Evolutionary conservation across 2,797 vertebrate genomes (phyloP), one percentile per base, ranked within the genome.

Genomic region (Tenualosa thibaudeaui): DNA sequence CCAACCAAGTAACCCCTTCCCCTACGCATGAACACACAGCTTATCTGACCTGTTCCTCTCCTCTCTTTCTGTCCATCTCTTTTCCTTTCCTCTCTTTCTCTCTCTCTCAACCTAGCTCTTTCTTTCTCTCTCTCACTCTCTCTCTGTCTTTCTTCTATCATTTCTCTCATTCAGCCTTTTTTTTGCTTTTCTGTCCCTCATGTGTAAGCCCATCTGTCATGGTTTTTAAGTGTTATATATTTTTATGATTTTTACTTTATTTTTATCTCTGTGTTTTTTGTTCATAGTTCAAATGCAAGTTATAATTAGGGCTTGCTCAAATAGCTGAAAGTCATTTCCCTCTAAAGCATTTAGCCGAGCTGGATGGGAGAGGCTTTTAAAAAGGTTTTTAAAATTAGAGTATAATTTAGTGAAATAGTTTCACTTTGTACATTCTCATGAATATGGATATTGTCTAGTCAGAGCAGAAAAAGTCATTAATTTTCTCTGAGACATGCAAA

Each of bases 1-100:
- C 92, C 98, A 99, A 98, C 98, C 98, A 99, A 99, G 98, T 99
- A 99, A 99, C 97, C 97, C 90, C 93, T 91, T 71, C 84, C 93
- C 92, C 92, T 92, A 89, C 92, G 91, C 90, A 54, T 92, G 85
- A 89, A 82, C 84, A 82, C 87, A 87, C 94, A 94, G 95, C 95
- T 97, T 96, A 95, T 93, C 95, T 94, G 93, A 94, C 92, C 95
- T 96, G 93, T 91, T 93, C 96, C 94, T 95, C 95, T 86, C 82
- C 87, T 93, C 93, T 84, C 86, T 54, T 26, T 90, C 91, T 95
- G 90, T 93, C 90, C 94, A 92, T 91, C 91, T 94, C 92, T 89
- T 86, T 85, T 22, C 54, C 54, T 56, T 56, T 22, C 95, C 95
- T 85, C 6, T 22, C 19, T 22, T 87, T 88, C 95, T 94, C 83